A percentile compares a stretch with the other conserved stretches of the same genome.
phyloP scores from a whole-genome alignment of 2,113 vertebrate species.

The Ictalurus furcatus region DNA sequence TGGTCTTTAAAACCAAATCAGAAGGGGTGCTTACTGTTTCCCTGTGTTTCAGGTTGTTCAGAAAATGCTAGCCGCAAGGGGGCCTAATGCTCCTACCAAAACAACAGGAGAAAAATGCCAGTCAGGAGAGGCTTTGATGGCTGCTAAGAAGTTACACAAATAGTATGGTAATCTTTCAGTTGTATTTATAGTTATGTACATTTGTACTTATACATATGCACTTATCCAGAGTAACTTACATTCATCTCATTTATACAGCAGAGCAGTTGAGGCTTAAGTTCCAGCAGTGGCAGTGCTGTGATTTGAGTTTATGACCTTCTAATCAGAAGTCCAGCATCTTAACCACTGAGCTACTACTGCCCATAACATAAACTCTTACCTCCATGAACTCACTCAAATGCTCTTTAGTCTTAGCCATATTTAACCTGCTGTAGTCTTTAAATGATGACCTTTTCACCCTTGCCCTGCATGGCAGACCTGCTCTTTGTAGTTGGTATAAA shows the following conservation, averaged over 20 bases:
- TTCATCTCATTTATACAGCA: no score
- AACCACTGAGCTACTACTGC: no score
- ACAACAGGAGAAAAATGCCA: not conserved
- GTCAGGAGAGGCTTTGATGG: not conserved
- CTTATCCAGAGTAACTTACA: no score
- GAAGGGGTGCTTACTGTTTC: not conserved
- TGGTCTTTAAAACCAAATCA: not conserved
- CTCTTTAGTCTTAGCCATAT: not conserved
- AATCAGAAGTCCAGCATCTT: no score
- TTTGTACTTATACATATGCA: no score
- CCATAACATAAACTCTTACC: not conserved
- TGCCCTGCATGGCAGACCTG: not conserved
- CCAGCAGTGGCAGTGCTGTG: no score
- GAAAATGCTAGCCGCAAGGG: slow-evolving; percentile 1
- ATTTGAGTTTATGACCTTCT: no score
- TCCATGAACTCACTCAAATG: not conserved
- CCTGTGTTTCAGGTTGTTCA: not conserved
- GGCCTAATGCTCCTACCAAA: not conserved
- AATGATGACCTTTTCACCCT: not conserved
- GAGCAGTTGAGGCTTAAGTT: no score
- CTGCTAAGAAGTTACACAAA: not conserved
- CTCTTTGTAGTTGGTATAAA: not conserved
- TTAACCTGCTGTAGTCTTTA: not conserved
- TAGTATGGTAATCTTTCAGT: not conserved
- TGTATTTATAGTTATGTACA: not conserved